These are phyloP conservation scores for Ditylenchus weischeri DNA, from an alignment of 2,888 invertebrate genomes.

Conservation along the genomic window DNA sequence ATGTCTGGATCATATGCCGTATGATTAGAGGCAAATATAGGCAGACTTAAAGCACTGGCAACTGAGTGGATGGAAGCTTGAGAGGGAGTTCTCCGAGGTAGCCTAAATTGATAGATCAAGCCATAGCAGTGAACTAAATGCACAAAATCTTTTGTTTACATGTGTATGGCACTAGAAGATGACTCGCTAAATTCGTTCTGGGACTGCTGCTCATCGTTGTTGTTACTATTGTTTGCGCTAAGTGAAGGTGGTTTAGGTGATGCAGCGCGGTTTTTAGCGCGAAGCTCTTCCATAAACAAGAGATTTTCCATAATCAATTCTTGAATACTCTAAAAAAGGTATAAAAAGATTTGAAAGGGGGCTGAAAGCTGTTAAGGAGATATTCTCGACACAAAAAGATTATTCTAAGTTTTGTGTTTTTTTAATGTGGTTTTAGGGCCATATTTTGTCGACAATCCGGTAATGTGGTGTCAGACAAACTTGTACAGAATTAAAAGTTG, in stretches of 20 bases:
- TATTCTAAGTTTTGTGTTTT: no score
- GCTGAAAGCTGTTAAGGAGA: no score
- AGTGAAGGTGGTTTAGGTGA: slow-evolving; percentile 3
- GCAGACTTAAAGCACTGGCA: slow-evolving; percentile 7
- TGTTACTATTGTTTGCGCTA: background rate
- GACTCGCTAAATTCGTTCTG: background rate
- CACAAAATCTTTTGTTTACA: no score
- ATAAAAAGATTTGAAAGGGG: slow-evolving; percentile 4
- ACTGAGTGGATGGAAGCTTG: slow-evolving; percentile 7
- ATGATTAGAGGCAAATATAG: background rate
- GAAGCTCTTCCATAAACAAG: slow-evolving; percentile 58
- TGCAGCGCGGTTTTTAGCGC: background rate
- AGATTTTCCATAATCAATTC: slow-evolving; percentile 76
- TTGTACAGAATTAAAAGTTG: no score
- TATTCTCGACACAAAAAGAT: no score
- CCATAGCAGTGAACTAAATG: no score
- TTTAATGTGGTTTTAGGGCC: no score
- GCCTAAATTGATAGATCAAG: no score
- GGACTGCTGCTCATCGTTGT: background rate
- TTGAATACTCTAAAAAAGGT: slow-evolving; percentile 67
- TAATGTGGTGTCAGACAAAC: no score
- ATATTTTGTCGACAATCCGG: no score
- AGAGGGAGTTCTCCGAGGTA: slow-evolving; percentile 3
- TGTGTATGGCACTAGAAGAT: no score
- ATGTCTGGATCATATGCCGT: background rate